phyloP scores from a whole-genome alignment of 2,797 vertebrate species.

The Channallabes apus region DNA sequence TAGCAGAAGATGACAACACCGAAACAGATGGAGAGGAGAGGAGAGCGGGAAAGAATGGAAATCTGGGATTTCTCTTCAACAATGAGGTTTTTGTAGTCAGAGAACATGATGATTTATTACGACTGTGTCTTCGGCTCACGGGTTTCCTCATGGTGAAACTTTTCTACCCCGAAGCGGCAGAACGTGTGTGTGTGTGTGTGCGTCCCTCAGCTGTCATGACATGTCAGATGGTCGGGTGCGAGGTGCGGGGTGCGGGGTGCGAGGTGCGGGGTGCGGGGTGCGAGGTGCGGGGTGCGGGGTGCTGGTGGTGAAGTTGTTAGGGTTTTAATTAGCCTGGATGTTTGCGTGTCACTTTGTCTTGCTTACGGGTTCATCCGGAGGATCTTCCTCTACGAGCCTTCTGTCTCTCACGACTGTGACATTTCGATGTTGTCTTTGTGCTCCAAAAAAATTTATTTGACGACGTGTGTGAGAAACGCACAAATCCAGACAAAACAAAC shows the following conservation, averaged over 20 bases:
- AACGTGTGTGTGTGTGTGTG: not conserved
- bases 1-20: not conserved
- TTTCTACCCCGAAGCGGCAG: slow-evolving; percentile 6
- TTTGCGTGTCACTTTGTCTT: too few relatives aligned
- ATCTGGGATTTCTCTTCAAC: slow-evolving; percentile 9
- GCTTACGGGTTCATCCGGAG: too few relatives aligned
- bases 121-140: not conserved
- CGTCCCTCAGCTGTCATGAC: not conserved
- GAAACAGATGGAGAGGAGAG: slow-evolving; percentile 20
- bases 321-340: too few relatives aligned
- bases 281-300: too few relatives aligned
- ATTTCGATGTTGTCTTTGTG: not conserved
- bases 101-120: slow-evolving; percentile 22
- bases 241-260: not conserved
- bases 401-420: not conserved
- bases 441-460: too few relatives aligned
- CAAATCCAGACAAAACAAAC: not conserved
- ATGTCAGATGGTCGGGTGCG: not conserved
- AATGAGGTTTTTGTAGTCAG: not conserved
- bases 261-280: too few relatives aligned
- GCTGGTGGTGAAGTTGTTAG: too few relatives aligned
- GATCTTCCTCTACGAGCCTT: not conserved
- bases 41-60: not conserved
- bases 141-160: slow-evolving; percentile 10
- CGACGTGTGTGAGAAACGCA: too few relatives aligned